Evolutionary conservation across 2,113 vertebrate species (phyloP), one percentile per base, ranked within the genome.

Genomic region (Pseudolaguvia tuberculata): DNA sequence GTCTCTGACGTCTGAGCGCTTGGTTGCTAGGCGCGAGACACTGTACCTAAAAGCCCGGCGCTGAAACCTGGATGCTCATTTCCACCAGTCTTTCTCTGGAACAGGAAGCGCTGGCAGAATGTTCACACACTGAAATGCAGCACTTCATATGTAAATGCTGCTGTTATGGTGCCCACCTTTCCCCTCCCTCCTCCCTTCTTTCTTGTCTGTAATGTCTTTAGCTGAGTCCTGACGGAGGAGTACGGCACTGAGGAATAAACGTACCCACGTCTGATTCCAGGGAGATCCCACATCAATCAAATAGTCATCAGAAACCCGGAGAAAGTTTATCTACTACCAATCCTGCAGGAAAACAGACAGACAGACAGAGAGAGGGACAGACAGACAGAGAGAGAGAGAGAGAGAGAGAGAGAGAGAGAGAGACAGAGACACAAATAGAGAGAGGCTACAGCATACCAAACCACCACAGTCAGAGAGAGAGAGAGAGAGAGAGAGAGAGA

Each of bases 361-460:
- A n/a, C n/a, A n/a, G n/a, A n/a, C n/a, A n/a, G n/a, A n/a, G n/a
- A n/a, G n/a, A n/a, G n/a, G n/a, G n/a, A n/a, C n/a, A n/a, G n/a
- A n/a, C n/a, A n/a, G n/a, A n/a, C n/a, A n/a, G n/a, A n/a, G n/a
- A n/a, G 3, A 35, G 31, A 6, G 6, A 35, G 31, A 3, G 31
- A 3, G 31, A 35, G 31, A 35, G 31, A 6, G 6, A 6, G 3
- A 35, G 3, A 35, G 6, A 4, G 3, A 6, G 31, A 3, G 6
- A 35, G 88, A 84, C n/a, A n/a, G n/a, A n/a, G n/a, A n/a, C n/a
- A n/a, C n/a, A n/a, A n/a, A n/a, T n/a, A n/a, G 77, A 76, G 77
- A 81, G 73, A 77, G 76, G 83, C 86, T 84, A 83, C 82, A 84
- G 88, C 85, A 91, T 91, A 87, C 86, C 85, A 91, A 91, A 87